Conservation (phyloP, 2,888 invertebrate species). For the Xylota sylvarum region DNA sequence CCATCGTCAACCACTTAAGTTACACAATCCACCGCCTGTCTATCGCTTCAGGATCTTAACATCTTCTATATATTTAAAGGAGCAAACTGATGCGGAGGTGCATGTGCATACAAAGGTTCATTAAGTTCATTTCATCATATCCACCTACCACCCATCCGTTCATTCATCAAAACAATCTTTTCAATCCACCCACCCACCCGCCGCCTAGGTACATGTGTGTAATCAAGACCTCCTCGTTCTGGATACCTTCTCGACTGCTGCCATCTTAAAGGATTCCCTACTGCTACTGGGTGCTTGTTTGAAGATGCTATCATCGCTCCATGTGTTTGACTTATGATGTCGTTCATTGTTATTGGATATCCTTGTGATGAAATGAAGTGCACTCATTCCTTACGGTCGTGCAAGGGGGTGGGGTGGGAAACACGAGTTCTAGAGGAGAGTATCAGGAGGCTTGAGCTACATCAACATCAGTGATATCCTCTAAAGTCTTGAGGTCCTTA, state of each 20-base stretch:
- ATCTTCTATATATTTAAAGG: neutral
- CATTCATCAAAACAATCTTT: constrained; percentile 58
- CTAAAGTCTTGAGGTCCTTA: constrained; percentile 59
- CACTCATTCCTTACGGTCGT: constrained; percentile 9
- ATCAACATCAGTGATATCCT: constrained; percentile 67
- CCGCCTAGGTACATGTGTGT: constrained; percentile 18
- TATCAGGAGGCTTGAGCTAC: constrained; percentile 48
- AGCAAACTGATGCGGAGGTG: constrained; percentile 2
- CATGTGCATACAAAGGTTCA: constrained; percentile 63
- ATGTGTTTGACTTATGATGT: constrained; percentile 74
- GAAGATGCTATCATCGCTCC: constrained; percentile 71
- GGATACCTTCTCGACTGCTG: constrained; percentile 30
- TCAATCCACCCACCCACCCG: neutral
- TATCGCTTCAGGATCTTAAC: constrained; percentile 8
- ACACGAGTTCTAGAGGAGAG: neutral
- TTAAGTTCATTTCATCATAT: constrained; percentile 66
- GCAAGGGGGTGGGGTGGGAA: neutral
- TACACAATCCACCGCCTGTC: constrained; percentile 14
- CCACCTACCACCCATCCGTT: constrained; percentile 33
- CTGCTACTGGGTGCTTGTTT: constrained; percentile 29
- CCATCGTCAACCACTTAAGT: constrained; percentile 15
- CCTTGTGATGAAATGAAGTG: constrained; percentile 76
- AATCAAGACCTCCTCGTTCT: constrained; percentile 64
- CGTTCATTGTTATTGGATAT: constrained; percentile 76
- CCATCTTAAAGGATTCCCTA: constrained; percentile 50